Conservation (phyloP, 2,888 invertebrate species). For the Rhagonycha lutea region DNA sequence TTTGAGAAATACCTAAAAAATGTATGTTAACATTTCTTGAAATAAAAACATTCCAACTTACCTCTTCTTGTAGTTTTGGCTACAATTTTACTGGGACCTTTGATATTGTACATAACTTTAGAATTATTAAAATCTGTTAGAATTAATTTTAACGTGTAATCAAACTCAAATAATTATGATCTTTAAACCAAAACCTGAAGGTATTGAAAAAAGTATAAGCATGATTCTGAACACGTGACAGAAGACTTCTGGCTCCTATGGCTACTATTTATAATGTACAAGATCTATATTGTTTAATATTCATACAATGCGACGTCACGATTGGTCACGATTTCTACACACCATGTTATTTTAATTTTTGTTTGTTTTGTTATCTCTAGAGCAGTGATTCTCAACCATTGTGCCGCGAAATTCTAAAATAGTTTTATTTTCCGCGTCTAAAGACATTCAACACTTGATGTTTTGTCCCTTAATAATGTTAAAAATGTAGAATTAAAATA, state of each 20-base stretch:
- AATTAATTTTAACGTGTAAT: neutral
- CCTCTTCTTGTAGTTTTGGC: slow-evolving; percentile 81
- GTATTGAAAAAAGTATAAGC: neutral
- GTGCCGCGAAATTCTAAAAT: no score
- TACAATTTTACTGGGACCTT: slow-evolving; percentile 86
- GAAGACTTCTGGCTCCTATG: neutral
- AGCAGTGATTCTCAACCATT: no score
- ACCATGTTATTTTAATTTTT: no score
- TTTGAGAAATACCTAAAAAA: slow-evolving; percentile 73
- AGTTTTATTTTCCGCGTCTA: no score
- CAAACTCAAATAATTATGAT: neutral
- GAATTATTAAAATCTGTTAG: neutral
- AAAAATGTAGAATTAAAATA: no score
- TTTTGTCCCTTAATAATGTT: no score
- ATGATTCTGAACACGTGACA: neutral
- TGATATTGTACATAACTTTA: slow-evolving; percentile 78
- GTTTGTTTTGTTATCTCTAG: no score
- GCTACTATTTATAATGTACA: neutral
- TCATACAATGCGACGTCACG: no score
- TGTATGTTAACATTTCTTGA: slow-evolving; percentile 10
- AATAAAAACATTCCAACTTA: slow-evolving; percentile 29
- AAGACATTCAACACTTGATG: no score
- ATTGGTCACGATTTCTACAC: no score
- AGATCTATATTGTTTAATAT: neutral
- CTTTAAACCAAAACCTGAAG: neutral